A percentile compares a stretch with the other conserved stretches of the same genome.
These are phyloP conservation scores for Phymorhynchus buccinoides DNA, from an alignment of 1,140 invertebrate species.

Conservation along the genomic window DNA sequence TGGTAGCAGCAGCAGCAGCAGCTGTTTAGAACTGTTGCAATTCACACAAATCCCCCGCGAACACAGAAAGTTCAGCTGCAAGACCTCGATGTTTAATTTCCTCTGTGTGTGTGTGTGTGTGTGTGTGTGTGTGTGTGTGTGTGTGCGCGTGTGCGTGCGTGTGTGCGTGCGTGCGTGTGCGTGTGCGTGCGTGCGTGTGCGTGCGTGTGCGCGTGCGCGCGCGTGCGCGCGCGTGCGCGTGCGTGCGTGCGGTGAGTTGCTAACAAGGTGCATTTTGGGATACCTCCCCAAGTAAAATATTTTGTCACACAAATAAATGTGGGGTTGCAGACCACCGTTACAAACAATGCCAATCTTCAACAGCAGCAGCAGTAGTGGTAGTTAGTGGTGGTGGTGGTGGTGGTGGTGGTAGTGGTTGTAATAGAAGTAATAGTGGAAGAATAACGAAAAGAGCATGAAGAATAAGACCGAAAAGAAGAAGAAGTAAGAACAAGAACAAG, in stretches of 20 bases:
- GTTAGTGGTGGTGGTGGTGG: neutral
- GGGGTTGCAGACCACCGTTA: too few relatives aligned
- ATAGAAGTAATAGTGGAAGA: neutral
- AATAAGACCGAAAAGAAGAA: too few relatives aligned
- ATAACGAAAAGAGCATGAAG: too few relatives aligned
- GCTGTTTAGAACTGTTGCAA: too few relatives aligned
- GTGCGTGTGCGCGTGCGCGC: neutral
- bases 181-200: neutral
- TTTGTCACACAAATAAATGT: too few relatives aligned
- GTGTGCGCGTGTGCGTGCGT: neutral
- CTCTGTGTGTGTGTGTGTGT: too few relatives aligned
- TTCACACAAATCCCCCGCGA: too few relatives aligned
- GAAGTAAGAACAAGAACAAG: too few relatives aligned
- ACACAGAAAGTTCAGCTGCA: neutral
- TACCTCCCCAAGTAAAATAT: too few relatives aligned
- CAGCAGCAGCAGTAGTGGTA: neutral
- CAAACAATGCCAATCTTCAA: neutral
- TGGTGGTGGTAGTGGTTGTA: neutral
- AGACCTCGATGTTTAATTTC: too few relatives aligned
- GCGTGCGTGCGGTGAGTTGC: too few relatives aligned
- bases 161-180: neutral
- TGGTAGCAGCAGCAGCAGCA: too few relatives aligned
- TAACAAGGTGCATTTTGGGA: neutral
- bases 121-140: slow-evolving; percentile 3
- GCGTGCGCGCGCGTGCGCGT: neutral